Evolutionary conservation across 2,113 vertebrate species (phyloP), one percentile per base, ranked within the genome.

Genomic region (Lampris incognitus): DNA sequence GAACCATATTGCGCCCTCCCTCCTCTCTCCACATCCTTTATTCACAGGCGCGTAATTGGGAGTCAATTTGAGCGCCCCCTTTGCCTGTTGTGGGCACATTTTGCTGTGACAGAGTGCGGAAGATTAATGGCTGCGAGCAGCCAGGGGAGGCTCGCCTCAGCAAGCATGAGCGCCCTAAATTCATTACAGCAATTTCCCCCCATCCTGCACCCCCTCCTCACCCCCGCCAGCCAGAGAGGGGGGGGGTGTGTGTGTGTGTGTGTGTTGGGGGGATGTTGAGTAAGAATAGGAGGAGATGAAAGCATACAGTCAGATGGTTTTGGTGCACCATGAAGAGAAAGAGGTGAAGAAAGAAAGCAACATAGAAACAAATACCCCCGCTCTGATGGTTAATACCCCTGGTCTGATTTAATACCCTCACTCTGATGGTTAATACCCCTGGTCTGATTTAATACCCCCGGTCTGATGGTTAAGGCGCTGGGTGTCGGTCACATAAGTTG

Each of bases 11-110:
- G 92, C 83, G 85, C 83, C 86, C 90, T 87, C 84, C 86, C 87
- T 83, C 87, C 79, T 88, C 87, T 90, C 87, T 80, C 87, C 91
- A 85, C 86, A 92, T 93, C 92, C 91, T 93, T 94, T 94, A 95
- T 95, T 95, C 94, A 95, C 94, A 94, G 93, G 87, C 94, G 92
- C 94, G 93, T 95, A 95, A 95, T 95, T 95, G 94, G 94, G 94
- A 95, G 94, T 95, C 93, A 95, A 95, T 95, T 94, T 93, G 92
- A 93, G 92, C 93, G 93, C 93, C 94, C 94, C 93, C 94, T 93
- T 90, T 90, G 90, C 92, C 93, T 92, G 94, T 95, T 95, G 94
- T 94, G 93, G 90, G 87, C 92, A 92, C 92, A 94, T 94, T 94
- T 94, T 93, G 91, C 92, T 95, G 91, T 94, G 94, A 95, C 94